A percentile compares a stretch with the other conserved stretches of the same genome.
Evolutionary conservation across 1,140 invertebrate genomes (phyloP).

Genomic region (Eubasilissa regina): DNA sequence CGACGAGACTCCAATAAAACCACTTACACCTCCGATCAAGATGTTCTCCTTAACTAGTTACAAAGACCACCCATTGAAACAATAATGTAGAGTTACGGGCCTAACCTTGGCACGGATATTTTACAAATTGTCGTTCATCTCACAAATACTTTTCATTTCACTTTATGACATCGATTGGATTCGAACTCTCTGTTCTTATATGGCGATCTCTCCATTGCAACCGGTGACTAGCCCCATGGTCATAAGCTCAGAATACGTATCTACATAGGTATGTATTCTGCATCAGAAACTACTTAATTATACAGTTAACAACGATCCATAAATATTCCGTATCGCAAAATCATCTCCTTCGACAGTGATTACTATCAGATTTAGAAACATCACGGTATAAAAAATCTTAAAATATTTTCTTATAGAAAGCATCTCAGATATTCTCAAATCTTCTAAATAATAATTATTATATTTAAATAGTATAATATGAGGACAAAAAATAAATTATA

Average conservation of each 20-base stretch:
- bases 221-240: conserved; percentile 9
- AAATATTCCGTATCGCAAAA: not conserved
- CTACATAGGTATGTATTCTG: not conserved
- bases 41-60: conserved; percentile 24
- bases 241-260: not conserved
- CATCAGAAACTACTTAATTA: conserved; percentile 16
- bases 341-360: not conserved
- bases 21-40: not conserved
- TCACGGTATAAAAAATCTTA: too few species aligned
- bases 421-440: too few species aligned
- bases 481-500: too few species aligned
- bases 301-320: not conserved
- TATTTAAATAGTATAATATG: too few species aligned
- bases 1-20: too few species aligned
- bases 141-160: conserved; percentile 7
- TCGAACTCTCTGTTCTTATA: conserved; percentile 23
- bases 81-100: not conserved
- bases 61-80: conserved; percentile 25
- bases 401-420: too few species aligned
- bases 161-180: conserved; percentile 21
- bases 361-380: too few species aligned
- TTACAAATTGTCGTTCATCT: not conserved
- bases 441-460: too few species aligned
- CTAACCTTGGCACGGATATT: conserved; percentile 7
- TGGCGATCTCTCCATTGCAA: not conserved